Evolutionary conservation across 2,888 invertebrate species (phyloP).

Genomic region (Pachydiplax longipennis): DNA sequence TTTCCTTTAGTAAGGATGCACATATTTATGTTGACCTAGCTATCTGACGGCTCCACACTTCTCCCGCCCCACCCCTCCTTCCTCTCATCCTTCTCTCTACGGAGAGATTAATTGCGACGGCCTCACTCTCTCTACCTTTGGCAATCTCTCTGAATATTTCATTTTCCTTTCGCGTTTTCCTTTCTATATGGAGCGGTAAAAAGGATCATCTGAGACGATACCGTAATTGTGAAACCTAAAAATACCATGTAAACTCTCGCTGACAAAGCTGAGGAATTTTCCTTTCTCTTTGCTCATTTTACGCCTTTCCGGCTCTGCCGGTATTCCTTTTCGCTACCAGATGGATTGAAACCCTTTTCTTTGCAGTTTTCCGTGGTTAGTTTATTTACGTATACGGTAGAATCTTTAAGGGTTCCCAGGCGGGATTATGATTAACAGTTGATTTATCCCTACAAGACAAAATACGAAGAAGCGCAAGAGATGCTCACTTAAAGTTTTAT

Average conservation of each 20-base stretch:
- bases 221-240: background rate
- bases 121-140: background rate
- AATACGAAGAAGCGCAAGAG: no score
- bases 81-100: background rate
- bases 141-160: background rate
- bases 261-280: background rate
- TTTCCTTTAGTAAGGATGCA: background rate
- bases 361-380: background rate
- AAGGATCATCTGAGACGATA: background rate
- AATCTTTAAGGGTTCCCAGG: background rate
- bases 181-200: background rate
- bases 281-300: background rate
- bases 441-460: no score
- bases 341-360: background rate
- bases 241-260: background rate
- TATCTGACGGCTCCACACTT: background rate
- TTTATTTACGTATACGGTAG: background rate
- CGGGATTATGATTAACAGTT: no score
- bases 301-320: background rate
- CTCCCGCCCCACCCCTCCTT: background rate
- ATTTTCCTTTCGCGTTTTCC: background rate
- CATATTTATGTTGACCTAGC: slow-evolving; percentile 15
- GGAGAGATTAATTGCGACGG: background rate
- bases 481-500: no score
- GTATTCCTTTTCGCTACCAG: no score